phyloP scores from a whole-genome alignment of 2,113 vertebrate genomes.

The Stercorarius parasiticus region DNA sequence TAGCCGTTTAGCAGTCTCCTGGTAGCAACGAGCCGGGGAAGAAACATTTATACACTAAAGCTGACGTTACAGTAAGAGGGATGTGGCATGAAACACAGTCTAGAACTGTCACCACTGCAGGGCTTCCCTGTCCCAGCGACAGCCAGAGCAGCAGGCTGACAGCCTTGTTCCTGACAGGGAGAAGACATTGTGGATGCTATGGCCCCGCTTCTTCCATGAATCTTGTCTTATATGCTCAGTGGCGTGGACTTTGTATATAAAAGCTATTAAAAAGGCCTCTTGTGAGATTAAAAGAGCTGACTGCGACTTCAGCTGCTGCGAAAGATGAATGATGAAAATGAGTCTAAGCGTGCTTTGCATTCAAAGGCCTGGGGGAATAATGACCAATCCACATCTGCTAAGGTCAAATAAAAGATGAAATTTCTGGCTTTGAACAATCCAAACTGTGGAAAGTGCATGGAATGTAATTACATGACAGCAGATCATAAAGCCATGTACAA shows the following conservation, averaged over 20 bases:
- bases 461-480: background rate
- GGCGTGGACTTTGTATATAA: background rate
- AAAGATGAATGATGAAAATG: background rate
- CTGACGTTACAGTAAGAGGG: background rate
- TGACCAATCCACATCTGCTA: background rate
- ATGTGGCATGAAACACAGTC: background rate
- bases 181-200: accelerated
- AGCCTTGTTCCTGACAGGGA: background rate
- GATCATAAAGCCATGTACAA: background rate
- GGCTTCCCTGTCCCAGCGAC: background rate
- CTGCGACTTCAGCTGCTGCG: background rate
- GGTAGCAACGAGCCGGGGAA: background rate
- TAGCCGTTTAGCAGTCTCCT: background rate
- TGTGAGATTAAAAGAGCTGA: background rate
- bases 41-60: background rate
- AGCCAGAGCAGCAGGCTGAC: background rate
- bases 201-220: background rate
- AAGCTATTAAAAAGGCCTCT: background rate
- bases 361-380: background rate
- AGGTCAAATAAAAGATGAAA: conserved; percentile 30
- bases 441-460: background rate
- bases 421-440: background rate
- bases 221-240: background rate
- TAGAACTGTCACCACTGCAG: background rate
- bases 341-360: background rate